Evolutionary conservation across 2,797 vertebrate species (phyloP).

Genomic region (Carapus acus): DNA sequence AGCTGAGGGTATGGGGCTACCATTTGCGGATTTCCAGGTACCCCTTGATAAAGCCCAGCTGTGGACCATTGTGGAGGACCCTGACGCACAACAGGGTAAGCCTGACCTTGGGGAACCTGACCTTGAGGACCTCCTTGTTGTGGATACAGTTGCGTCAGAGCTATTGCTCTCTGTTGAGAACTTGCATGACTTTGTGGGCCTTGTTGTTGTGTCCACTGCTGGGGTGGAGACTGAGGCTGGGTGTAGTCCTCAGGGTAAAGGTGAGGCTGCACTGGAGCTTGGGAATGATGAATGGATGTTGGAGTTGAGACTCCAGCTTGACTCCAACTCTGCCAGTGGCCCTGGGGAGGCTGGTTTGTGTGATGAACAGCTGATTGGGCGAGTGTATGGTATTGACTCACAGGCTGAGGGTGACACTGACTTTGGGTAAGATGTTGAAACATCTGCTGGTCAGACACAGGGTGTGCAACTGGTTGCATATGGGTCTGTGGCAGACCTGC

Average conservation of each 20-base stretch:
- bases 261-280: slow-evolving; percentile 37
- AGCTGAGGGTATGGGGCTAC: slow-evolving; percentile 38
- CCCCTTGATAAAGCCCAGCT: slow-evolving; percentile 23
- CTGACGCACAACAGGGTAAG: slow-evolving; percentile 34
- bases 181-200: slow-evolving; percentile 39
- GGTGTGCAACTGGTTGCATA: neutral
- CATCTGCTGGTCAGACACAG: slow-evolving; percentile 11
- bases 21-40: slow-evolving; percentile 28
- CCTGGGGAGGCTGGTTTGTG: slow-evolving; percentile 34
- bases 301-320: slow-evolving; percentile 42
- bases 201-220: slow-evolving; percentile 55
- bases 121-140: slow-evolving; percentile 33
- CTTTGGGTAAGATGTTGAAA: neutral
- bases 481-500: slow-evolving; percentile 6
- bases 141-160: slow-evolving; percentile 33
- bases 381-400: neutral
- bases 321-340: slow-evolving; percentile 41
- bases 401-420: neutral
- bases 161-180: slow-evolving; percentile 34
- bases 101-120: slow-evolving; percentile 26
- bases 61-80: slow-evolving; percentile 46
- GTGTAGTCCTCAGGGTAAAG: slow-evolving; percentile 42
- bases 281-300: slow-evolving; percentile 41
- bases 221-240: slow-evolving; percentile 38
- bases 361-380: slow-evolving; percentile 25